These are phyloP conservation scores for Drosophila funebris DNA, from an alignment of 1,140 invertebrate species.

Conservation along the genomic window DNA sequence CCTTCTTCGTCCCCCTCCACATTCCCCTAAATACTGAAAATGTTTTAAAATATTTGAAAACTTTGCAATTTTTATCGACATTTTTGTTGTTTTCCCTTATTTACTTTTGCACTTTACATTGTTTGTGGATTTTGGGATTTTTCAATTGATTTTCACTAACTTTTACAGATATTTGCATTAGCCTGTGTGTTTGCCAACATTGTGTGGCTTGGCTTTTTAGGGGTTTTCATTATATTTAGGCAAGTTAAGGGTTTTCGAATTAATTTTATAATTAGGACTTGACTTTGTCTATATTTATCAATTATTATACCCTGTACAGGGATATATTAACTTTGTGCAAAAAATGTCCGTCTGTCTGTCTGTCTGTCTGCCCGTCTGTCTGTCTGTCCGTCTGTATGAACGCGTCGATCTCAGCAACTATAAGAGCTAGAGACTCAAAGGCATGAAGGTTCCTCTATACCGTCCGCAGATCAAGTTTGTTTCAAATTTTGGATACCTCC, in stretches of 20 bases:
- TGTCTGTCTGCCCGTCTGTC: no score
- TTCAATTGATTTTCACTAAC: slow-evolving; percentile 11
- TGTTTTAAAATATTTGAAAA: slow-evolving; percentile 40
- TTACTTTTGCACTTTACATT: slow-evolving; percentile 40
- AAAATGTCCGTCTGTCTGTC: no score
- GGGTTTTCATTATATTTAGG: not conserved
- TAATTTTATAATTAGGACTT: not conserved
- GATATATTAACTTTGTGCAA: no score
- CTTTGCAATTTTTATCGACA: slow-evolving; percentile 22
- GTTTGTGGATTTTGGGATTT: slow-evolving; percentile 3
- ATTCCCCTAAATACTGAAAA: not conserved
- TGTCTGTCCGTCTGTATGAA: no score
- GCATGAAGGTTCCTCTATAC: no score
- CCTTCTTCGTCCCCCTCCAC: not conserved
- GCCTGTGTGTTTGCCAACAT: not conserved
- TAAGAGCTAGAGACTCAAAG: no score
- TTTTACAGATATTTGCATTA: not conserved
- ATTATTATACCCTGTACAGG: no score
- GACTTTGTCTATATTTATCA: not conserved
- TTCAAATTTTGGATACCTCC: no score
- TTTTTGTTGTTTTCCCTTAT: slow-evolving; percentile 24
- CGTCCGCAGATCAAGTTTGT: no score
- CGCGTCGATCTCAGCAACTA: no score
- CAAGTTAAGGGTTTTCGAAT: not conserved
- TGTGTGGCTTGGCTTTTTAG: not conserved